Conservation (phyloP, 2,888 invertebrate species). For the Pollenia angustigena region DNA sequence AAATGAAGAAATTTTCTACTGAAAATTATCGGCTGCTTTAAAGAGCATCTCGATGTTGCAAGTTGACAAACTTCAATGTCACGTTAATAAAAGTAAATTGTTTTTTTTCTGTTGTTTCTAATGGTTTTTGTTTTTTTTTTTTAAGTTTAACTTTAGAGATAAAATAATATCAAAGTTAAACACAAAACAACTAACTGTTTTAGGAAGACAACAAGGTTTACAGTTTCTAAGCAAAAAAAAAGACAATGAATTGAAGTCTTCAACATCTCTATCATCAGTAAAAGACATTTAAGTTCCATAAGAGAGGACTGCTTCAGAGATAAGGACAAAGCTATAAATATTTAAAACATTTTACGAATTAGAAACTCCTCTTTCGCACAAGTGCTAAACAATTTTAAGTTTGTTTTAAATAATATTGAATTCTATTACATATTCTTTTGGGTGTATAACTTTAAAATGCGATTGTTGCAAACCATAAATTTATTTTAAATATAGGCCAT, state of each 20-base stretch:
- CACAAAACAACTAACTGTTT: conserved; percentile 11
- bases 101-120: background rate
- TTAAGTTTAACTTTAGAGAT: background rate
- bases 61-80: conserved; percentile 73
- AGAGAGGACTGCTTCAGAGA: no score
- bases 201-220: background rate
- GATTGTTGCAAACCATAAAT: no score
- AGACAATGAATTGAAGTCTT: background rate
- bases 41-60: conserved; percentile 62
- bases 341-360: no score
- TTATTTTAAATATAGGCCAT: no score
- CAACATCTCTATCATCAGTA: background rate
- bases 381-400: no score
- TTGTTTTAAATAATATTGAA: no score
- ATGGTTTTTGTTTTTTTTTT: conserved; percentile 1
- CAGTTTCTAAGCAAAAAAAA: background rate
- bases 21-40: conserved; percentile 71
- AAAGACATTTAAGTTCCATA: background rate
- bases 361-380: no score
- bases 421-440: no score
- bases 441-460: no score
- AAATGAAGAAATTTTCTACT: conserved; percentile 67
- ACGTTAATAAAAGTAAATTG: conserved; percentile 33
- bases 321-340: no score
- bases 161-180: conserved; percentile 1